A percentile compares a stretch with the other conserved stretches of the same genome.
Conservation (phyloP, 1,140 invertebrate genomes). For the Sitobion miscanthi region DNA sequence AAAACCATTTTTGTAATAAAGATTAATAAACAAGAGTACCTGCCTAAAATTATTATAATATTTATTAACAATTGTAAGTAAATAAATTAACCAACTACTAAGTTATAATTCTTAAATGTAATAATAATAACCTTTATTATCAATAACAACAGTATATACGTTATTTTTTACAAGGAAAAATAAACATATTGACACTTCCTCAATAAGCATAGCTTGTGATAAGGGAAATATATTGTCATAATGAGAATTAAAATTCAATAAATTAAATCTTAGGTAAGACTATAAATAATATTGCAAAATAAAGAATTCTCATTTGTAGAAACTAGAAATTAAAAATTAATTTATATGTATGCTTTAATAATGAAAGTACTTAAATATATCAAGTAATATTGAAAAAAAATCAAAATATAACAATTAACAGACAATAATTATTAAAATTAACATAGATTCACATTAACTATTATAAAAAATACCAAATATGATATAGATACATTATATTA, state of each 20-base stretch:
- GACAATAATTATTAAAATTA: no score
- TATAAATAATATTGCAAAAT: not conserved
- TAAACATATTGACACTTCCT: not conserved
- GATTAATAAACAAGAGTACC: not conserved
- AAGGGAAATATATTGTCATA: not conserved
- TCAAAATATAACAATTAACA: not conserved
- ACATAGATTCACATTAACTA: no score
- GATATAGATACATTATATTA: no score
- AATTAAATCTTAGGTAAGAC: not conserved
- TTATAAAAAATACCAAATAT: no score
- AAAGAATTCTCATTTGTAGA: not conserved
- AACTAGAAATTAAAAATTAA: not conserved
- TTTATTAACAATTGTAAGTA: not conserved
- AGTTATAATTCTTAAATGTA: not conserved
- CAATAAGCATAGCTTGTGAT: no score
- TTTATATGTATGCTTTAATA: no score
- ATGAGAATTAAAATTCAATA: not conserved
- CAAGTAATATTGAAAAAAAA: no score
- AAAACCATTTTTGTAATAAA: not conserved
- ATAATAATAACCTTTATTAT: no score
- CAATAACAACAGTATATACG: no score
- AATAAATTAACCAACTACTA: not conserved
- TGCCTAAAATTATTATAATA: no score
- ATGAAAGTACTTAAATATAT: no score
- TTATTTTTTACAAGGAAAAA: no score